Percentiles rank a stretch among this genome's conserved stretches.
Evolutionary conservation across 2,113 vertebrate genomes (phyloP).

Genomic region (Hippocampus comes): DNA sequence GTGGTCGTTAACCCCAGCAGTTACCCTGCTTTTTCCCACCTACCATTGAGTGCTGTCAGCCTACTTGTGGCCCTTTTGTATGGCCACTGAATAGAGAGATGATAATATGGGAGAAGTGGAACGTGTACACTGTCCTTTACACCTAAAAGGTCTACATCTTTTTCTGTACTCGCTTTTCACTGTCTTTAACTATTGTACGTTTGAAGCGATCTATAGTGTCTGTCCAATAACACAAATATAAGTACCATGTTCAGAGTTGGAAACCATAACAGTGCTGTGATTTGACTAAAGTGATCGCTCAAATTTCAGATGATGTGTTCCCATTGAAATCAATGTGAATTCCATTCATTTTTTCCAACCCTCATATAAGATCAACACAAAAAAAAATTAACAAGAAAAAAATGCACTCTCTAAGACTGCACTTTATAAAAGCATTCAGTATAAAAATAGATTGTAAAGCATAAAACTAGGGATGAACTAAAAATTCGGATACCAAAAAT

Average conservation of each 20-base stretch:
- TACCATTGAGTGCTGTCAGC: conserved; percentile 11
- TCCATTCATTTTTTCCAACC: not conserved
- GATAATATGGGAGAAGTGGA: conserved; percentile 8
- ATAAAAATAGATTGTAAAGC: not conserved
- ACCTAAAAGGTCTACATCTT: not conserved
- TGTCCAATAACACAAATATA: not conserved
- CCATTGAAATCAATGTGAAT: not conserved
- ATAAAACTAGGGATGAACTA: too few species aligned
- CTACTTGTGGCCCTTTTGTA: conserved; percentile 33
- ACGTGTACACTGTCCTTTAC: not conserved
- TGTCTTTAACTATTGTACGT: not conserved
- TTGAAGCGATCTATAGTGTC: not conserved
- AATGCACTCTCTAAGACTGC: not conserved
- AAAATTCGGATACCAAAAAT: too few species aligned
- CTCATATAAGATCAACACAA: not conserved
- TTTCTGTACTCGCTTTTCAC: not conserved
- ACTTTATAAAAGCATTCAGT: not conserved
- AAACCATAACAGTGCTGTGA: not conserved
- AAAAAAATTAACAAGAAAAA: not conserved
- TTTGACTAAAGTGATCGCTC: too few species aligned
- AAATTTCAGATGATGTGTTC: not conserved
- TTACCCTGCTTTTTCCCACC: conserved; percentile 33
- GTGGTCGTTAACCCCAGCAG: conserved; percentile 53
- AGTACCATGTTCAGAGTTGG: not conserved
- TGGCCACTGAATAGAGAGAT: conserved; percentile 38